phyloP scores from a whole-genome alignment of 64 coral and sea anemone genomes.

The Dendronephthya gigantea region DNA sequence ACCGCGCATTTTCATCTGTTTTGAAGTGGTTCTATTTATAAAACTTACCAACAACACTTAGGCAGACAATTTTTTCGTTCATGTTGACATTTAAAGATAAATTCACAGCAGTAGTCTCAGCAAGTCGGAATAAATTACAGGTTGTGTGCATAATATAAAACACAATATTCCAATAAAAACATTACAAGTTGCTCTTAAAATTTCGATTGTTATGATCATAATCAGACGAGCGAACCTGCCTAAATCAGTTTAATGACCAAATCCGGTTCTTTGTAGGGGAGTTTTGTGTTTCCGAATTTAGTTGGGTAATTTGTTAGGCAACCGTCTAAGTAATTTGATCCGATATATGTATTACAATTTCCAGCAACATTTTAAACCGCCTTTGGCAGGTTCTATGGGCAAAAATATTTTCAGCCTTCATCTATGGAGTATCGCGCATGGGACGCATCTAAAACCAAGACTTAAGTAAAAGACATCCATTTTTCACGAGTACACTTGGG shows the following conservation, averaged over 20 bases:
- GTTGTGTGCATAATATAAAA: background rate
- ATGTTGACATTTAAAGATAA: conserved; percentile 4
- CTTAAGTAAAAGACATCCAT: background rate
- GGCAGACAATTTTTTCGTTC: no score
- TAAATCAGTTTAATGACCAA: background rate
- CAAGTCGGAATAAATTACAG: background rate
- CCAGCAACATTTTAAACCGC: background rate
- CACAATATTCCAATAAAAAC: background rate
- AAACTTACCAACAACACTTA: no score
- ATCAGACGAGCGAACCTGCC: background rate
- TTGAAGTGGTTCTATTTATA: no score
- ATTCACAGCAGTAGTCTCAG: background rate
- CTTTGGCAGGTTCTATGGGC: background rate
- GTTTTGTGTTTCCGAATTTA: no score
- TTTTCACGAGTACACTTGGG: background rate
- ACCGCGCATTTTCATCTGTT: no score
- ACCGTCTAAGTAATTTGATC: background rate
- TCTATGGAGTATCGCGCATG: background rate
- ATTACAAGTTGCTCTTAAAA: background rate
- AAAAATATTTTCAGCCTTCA: background rate
- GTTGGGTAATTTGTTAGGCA: no score
- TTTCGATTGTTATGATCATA: background rate
- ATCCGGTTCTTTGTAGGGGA: no score
- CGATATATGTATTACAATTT: background rate
- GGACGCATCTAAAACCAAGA: background rate